Conservation (phyloP, 1,140 invertebrate genomes). For the Phortica variegata region DNA sequence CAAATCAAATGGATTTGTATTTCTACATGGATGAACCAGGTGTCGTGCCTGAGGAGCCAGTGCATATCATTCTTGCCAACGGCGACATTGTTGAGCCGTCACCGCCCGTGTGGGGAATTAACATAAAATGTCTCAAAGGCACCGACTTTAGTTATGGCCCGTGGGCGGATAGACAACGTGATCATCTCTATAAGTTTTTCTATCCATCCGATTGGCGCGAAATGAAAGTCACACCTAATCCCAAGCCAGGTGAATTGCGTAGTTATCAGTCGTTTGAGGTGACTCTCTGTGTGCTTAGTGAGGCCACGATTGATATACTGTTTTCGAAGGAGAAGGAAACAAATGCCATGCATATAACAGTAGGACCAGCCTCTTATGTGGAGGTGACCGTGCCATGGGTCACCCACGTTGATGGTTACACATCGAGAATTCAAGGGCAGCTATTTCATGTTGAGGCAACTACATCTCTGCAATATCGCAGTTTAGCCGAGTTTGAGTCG, state of each 20-base stretch:
- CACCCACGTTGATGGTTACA: conserved; percentile 80
- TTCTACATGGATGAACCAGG: conserved; percentile 96
- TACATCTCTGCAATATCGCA: conserved; percentile 89
- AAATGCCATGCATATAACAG: conserved; percentile 92
- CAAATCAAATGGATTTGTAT: conserved; percentile 91
- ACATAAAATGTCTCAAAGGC: conserved; percentile 94
- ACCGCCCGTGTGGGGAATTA: conserved; percentile 91
- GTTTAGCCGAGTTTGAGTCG: conserved; percentile 90
- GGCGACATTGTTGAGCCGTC: conserved; percentile 89
- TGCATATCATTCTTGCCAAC: conserved; percentile 86
- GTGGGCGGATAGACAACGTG: conserved; percentile 95
- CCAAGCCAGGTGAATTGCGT: conserved; percentile 82
- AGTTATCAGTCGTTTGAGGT: conserved; percentile 91
- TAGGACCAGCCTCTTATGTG: conserved; percentile 89
- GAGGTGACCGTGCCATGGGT: conserved; percentile 96
- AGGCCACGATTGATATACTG: conserved; percentile 91
- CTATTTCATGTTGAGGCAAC: conserved; percentile 90
- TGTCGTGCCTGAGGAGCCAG: conserved; percentile 84
- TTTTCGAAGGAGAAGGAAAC: conserved; percentile 97
- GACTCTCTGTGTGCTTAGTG: conserved; percentile 83
- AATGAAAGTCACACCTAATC: conserved; percentile 72
- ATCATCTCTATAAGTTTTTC: conserved; percentile 95
- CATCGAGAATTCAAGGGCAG: conserved; percentile 89
- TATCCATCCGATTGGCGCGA: conserved; percentile 87
- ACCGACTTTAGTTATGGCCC: conserved; percentile 98